Evolutionary conservation across 2,113 vertebrate species (phyloP).

Genomic region (Hylia prasina): DNA sequence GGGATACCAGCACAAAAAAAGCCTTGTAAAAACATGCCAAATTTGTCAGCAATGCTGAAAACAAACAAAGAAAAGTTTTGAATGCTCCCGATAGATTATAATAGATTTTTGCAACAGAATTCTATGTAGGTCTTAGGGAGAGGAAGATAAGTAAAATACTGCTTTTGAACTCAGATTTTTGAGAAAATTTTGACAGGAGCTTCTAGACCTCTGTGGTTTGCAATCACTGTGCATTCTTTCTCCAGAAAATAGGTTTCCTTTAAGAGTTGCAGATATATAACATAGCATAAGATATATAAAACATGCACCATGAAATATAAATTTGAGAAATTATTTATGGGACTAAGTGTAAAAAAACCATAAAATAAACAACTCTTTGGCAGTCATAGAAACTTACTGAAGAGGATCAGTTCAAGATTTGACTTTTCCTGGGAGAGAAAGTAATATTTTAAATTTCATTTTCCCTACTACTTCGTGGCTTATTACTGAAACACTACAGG

Average conservation of each 20-base stretch:
- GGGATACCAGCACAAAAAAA: background rate
- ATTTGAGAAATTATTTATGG: background rate
- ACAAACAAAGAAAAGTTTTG: background rate
- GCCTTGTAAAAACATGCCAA: background rate
- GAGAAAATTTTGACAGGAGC: background rate
- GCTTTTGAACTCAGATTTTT: background rate
- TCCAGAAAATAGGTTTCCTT: background rate
- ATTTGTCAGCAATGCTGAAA: background rate
- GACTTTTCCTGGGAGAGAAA: background rate
- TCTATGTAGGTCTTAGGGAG: background rate
- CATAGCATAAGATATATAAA: background rate
- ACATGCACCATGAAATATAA: background rate
- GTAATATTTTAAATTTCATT: background rate
- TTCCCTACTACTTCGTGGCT: background rate
- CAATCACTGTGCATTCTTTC: background rate
- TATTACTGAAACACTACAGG: background rate
- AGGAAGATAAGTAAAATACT: background rate
- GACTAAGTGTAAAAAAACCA: accelerated
- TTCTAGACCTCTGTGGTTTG: background rate
- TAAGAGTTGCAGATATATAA: background rate
- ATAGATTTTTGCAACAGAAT: background rate
- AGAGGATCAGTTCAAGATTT: background rate
- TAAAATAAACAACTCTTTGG: background rate
- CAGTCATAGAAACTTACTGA: background rate
- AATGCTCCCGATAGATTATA: background rate